Base-by-base conservation (phyloP, 2,888 invertebrate species). In the Scotopteryx bipunctaria region DNA sequence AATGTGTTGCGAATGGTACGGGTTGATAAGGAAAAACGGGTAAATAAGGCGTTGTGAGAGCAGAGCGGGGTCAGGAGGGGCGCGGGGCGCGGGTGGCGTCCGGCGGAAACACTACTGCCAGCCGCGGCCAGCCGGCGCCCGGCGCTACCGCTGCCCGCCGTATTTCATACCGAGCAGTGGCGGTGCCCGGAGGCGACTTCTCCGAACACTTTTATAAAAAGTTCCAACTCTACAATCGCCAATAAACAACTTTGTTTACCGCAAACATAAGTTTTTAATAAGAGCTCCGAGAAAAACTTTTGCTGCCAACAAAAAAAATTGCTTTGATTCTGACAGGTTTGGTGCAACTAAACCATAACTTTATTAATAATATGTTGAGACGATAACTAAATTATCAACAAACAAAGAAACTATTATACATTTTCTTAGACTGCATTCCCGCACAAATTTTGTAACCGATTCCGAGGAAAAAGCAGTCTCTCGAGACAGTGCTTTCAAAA, bases 1-100 rank as follows among this genome's bases (percentile, higher is more conserved):
- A 83, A 86, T 81, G 81, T 83, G 86, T 81, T 77, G 78, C 75
- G 86, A 87, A 86, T 87, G 88, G 81, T 71, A 73, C 71, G 69
- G 76, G 71, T 76, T 84, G 86, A 89, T 89, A 87, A 88, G 86
- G 84, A 86, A 86, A 86, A 87, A 82, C 84, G 82, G 78, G 80
- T 86, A 86, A 87, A 89, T 86, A 88, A 84, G 81, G 80, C 83
- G 74, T 79, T 71, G 74, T 76, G 73, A 71, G 74, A 71, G 70
- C 63, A 62, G 69, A 59, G 71, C 77, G 82, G 81, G 82, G 81
- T 76, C 76, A 73, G 74, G 61, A 61, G 68, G 57, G 60, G 46
- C n/a, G 25, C 9, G 25, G 25, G n/a, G n/a, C 35, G 57, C 60
- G 65, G 57, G 59, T 57, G 60, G 60, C 69, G 71, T 80, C 81